These are phyloP conservation scores for Dynastes tityus DNA, from an alignment of 2,888 invertebrate species.

Conservation along the genomic window DNA sequence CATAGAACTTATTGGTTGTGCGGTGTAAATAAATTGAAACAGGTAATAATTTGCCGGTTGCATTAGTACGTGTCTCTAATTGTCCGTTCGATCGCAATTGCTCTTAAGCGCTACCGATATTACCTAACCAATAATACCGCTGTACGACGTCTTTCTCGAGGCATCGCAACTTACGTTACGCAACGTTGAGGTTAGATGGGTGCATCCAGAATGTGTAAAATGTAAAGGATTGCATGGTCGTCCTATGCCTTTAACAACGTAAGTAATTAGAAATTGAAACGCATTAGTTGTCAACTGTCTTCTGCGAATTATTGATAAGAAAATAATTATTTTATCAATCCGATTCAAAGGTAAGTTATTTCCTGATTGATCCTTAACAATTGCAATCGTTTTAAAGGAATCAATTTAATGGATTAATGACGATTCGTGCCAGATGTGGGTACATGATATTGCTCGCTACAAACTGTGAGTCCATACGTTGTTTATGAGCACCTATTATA, in stretches of 20 bases:
- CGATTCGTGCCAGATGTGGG: no score
- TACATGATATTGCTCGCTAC: no score
- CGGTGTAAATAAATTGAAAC: conserved; percentile 42
- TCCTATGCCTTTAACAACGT: background rate
- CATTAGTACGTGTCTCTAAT: conserved; percentile 46
- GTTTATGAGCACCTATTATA: no score
- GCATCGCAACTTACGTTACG: conserved; percentile 25
- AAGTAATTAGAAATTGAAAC: no score
- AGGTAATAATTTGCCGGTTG: conserved; percentile 42
- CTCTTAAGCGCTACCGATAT: conserved; percentile 36
- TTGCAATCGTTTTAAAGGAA: no score
- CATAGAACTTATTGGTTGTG: conserved; percentile 16
- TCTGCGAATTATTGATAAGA: no score
- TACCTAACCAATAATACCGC: conserved; percentile 25
- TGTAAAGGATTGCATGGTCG: background rate
- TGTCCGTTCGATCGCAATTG: conserved; percentile 40
- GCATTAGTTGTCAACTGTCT: no score
- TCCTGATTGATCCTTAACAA: no score
- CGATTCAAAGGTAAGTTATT: no score
- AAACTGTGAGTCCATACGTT: no score
- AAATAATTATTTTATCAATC: no score
- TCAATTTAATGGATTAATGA: no score
- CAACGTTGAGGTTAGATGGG: conserved; percentile 26
- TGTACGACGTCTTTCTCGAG: conserved; percentile 6
- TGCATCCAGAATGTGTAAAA: background rate